phyloP scores from a whole-genome alignment of 2,797 vertebrate genomes.

The Chaenodraco wilsoni region DNA sequence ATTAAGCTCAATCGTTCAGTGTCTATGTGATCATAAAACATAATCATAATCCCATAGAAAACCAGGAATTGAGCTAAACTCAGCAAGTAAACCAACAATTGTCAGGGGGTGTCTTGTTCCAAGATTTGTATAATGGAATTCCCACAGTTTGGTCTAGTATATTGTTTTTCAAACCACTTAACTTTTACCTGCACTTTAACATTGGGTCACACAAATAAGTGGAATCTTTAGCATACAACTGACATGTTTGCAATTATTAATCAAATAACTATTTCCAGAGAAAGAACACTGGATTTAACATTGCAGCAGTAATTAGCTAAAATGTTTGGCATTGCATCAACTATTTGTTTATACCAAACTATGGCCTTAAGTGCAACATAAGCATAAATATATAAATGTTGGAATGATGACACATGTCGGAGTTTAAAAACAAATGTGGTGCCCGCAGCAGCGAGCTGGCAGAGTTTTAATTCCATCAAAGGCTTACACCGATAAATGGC shows the following conservation, averaged over 20 bases:
- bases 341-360: constrained; percentile 66
- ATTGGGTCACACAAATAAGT: background rate
- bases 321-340: constrained; percentile 52
- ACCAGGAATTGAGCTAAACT: too few relatives aligned
- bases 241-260: constrained; percentile 8
- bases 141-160: background rate
- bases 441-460: constrained; percentile 67
- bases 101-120: too few relatives aligned
- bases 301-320: constrained; percentile 32
- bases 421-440: constrained; percentile 67
- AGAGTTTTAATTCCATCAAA: constrained; percentile 85
- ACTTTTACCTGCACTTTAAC: background rate
- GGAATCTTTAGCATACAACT: background rate
- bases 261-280: constrained; percentile 16
- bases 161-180: constrained; percentile 11
- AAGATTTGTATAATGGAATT: too few relatives aligned
- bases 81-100: too few relatives aligned
- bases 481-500: constrained; percentile 76
- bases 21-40: too few relatives aligned
- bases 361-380: constrained; percentile 63
- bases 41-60: too few relatives aligned
- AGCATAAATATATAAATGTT: constrained; percentile 56
- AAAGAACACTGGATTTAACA: constrained; percentile 32
- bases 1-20: too few relatives aligned
- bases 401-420: constrained; percentile 74